Percentiles rank a stretch among this genome's conserved stretches.
Evolutionary conservation across 1,140 invertebrate species (phyloP).

Genomic region (Bombyx mandarina): DNA sequence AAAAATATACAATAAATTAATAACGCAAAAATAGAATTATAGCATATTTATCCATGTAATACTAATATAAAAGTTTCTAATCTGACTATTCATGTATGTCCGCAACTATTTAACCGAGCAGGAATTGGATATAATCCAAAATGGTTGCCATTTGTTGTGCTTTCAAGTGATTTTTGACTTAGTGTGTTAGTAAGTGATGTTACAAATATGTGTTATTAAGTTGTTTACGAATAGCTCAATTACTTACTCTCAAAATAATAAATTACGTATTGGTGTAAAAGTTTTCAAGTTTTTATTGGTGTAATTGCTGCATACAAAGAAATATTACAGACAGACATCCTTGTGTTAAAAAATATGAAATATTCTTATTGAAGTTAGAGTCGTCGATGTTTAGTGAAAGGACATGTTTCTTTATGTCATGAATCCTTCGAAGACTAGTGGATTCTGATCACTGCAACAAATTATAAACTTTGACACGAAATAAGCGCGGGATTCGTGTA

Average conservation of each 20-base stretch:
- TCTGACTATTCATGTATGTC: slow-evolving; percentile 37
- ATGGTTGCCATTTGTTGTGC: slow-evolving; percentile 72
- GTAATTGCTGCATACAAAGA: slow-evolving; percentile 28
- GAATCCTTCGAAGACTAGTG: background rate
- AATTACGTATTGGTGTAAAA: background rate
- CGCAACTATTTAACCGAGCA: slow-evolving; percentile 38
- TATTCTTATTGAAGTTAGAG: no score
- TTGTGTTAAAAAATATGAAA: slow-evolving; percentile 9
- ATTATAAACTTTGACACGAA: slow-evolving; percentile 13
- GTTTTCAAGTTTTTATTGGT: slow-evolving; percentile 4
- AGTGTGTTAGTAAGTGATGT: slow-evolving; percentile 21
- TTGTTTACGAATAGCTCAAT: background rate
- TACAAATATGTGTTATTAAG: slow-evolving; percentile 1
- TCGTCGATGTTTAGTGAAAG: no score
- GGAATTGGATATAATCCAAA: slow-evolving; percentile 46
- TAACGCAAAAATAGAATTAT: background rate
- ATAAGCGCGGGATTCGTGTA: slow-evolving; percentile 54
- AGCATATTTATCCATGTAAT: background rate
- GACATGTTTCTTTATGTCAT: no score
- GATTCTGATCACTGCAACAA: background rate
- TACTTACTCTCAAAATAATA: background rate
- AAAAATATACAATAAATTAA: background rate
- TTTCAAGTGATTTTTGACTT: slow-evolving; percentile 53
- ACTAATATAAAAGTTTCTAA: background rate
- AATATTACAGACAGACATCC: slow-evolving; percentile 17